Evolutionary conservation across 2,888 invertebrate species (phyloP).

Genomic region (Agapostemon virescens): DNA sequence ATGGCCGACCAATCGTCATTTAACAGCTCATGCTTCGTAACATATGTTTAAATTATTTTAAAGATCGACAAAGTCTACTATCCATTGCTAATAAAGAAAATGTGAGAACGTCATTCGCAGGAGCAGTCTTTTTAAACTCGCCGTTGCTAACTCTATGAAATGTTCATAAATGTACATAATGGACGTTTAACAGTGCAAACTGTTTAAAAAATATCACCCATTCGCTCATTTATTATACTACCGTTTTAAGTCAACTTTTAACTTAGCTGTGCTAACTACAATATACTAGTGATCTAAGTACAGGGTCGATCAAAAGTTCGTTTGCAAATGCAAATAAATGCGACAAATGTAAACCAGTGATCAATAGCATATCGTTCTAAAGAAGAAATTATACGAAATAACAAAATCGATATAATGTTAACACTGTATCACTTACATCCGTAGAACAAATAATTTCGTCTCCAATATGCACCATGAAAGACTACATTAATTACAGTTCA

Average conservation of each 20-base stretch:
- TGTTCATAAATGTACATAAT: background rate
- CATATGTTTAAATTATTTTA: conserved; percentile 28
- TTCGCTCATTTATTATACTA: conserved; percentile 1
- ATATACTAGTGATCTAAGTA: background rate
- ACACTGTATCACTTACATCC: background rate
- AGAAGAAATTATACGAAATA: background rate
- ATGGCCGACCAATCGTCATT: conserved; percentile 65
- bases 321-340: background rate
- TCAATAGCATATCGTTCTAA: background rate
- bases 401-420: no score
- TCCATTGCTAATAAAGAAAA: conserved; percentile 8
- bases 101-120: conserved; percentile 16
- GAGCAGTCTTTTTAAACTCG: conserved; percentile 50
- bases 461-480: conserved; percentile 28
- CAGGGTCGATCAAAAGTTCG: background rate
- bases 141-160: conserved; percentile 21
- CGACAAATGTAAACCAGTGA: no score
- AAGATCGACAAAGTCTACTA: background rate
- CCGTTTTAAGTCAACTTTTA: background rate
- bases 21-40: conserved; percentile 13
- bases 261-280: background rate
- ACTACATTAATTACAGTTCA: conserved; percentile 18
- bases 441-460: conserved; percentile 9
- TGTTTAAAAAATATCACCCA: conserved; percentile 33
- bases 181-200: conserved; percentile 16